Evolutionary conservation across 2,888 invertebrate genomes (phyloP), one percentile per base, ranked within the genome.

Genomic region (Limnephilus marmoratus): DNA sequence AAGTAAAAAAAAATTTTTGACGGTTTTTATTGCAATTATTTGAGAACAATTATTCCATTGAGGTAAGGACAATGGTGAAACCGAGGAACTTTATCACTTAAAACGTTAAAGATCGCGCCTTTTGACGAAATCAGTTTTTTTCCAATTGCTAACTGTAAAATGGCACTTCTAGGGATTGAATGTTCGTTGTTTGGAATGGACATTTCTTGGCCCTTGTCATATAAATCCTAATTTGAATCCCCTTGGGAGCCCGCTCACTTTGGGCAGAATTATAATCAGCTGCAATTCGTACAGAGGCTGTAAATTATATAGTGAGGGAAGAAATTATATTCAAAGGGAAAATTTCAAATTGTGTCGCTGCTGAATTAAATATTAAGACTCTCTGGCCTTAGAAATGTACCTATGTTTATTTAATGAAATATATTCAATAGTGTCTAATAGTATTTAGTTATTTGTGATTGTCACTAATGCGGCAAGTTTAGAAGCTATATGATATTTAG

Each of bases 171-270:
- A 68, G 68, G 24, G 0, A 4, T 68, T 24, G 9, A 9, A 0
- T 68, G 9, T 68, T 68, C 68, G 24, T 24, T 68, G 68, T 9
- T 68, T 34, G 86, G 15, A 86, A 49, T n/a, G 86, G 86, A 86
- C 86, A 45, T 86, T 86, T 45, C 86, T 45, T 29, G 13, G 45
- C 41, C 86, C 86, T 45, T 45, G 45, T 86, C 86, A 86, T 86
- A 86, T 86, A 86, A 86, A 86, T 86, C 86, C 45, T 86, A 86
- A 86, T 86, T 45, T 86, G 41, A 86, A n/a, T 86, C 45, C 45
- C 45, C 86, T 34, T 29, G 86, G 86, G 86, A 86, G 41, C 86
- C 41, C 13, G 49, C 86, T 45, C 45, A 41, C 86, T 86, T 86
- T 86, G 45, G 45, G 49, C 49, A 12, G 45, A 86, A 41, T 49